phyloP scores from a whole-genome alignment of 2,113 vertebrate species.

The Campylomormyrus tamandua region DNA sequence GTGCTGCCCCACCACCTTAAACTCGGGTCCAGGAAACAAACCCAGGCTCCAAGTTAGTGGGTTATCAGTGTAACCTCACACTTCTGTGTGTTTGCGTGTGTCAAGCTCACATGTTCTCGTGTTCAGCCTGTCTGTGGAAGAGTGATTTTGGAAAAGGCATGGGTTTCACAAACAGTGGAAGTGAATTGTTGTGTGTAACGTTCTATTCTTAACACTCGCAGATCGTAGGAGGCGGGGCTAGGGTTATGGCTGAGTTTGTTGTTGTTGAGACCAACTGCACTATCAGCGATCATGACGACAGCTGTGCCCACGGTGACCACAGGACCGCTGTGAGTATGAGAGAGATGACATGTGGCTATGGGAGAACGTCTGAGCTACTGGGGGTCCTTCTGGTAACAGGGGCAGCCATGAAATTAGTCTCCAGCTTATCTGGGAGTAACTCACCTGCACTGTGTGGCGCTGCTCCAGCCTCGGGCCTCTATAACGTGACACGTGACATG shows the following conservation, averaged over 20 bases:
- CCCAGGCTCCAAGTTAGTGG: neutral
- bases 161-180: neutral
- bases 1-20: neutral
- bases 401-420: neutral
- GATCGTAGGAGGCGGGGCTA: constrained; percentile 41
- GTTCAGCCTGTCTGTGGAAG: neutral
- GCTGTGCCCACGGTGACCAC: constrained; percentile 41
- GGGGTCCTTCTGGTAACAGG: neutral
- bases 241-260: constrained; percentile 48
- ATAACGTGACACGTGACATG: neutral
- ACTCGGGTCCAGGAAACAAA: neutral
- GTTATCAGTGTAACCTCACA: neutral
- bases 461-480: no score
- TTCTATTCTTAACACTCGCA: constrained; percentile 29
- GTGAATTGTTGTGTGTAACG: neutral
- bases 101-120: neutral
- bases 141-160: neutral
- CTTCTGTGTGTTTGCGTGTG: neutral
- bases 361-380: neutral
- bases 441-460: neutral
- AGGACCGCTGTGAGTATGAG: constrained; percentile 51
- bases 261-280: constrained; percentile 57
- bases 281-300: constrained; percentile 15
- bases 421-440: neutral
- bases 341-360: neutral